Base-by-base conservation (phyloP, 2,113 vertebrate genomes). In the Hepsetus odoe region DNA sequence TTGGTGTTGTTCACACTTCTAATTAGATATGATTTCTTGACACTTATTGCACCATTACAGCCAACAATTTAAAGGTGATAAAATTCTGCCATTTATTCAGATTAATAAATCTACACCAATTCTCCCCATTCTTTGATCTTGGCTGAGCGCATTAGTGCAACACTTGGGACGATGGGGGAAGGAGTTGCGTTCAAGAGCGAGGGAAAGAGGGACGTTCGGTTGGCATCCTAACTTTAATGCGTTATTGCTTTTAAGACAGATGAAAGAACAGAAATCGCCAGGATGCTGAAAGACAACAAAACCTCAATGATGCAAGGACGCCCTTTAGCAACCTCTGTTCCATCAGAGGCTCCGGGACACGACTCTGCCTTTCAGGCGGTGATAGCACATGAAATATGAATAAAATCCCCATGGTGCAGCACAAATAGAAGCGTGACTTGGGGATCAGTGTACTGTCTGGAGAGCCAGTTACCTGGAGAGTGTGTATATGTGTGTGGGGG, bases 1-100 rank as follows among this genome's bases (percentile, higher is more conserved):
- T 62, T 75, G 65, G 72, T 82, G 87, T 81, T 82, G 83, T 90
- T 91, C 89, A 87, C 91, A 92, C 90, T 87, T 90, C 85, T 89
- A 91, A 93, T 91, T 85, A 88, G 84, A 59, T 76, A 61, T 80
- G 78, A 58, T 55, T 73, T 76, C 68, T 79, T 80, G 72, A 82
- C 68, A 80, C 80, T 61, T 69, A 80, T 71, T 77, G 55, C 40
- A 66, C 35, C 74, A 83, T 82, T 82, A 80, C 42, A 85, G 68
- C 38, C n/a, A 85, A 77, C 79, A 16, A 87, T 82, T 83, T 79
- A 51, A 86, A 87, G 79, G 83, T 85, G 84, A 76, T 80, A 82
- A 85, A 84, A 86, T 75, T 44, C 56, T 42, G 28, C 70, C 49
- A 78, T 66, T 78, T 26, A 72, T 75, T 74, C 74, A 49, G 51